Base-by-base conservation (phyloP, 2,888 invertebrate species). In the Nesidiocoris tenuis region DNA sequence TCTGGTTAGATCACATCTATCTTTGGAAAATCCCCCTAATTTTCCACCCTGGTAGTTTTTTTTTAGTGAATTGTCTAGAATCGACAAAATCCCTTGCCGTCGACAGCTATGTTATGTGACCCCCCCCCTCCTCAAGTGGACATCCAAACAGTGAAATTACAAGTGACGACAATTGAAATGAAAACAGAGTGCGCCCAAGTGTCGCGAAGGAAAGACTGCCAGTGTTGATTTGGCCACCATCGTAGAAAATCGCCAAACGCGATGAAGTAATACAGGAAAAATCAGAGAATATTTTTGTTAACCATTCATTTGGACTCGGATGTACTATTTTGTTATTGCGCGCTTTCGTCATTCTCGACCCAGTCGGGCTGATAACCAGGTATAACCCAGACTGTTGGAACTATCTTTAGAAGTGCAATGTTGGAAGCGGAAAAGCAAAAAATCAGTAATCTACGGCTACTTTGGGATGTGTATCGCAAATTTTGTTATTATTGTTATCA, bases 241-340 rank as follows among this genome's bases (percentile, higher is more conserved):
- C 12, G 5, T 12, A 39, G 5, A 39, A 7, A 39, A 39, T 39
- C 12, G 12, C 5, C 39, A 12, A 70, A n/a, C n/a, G n/a, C n/a
- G n/a, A n/a, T n/a, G n/a, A n/a, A n/a, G n/a, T n/a, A n/a, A 67
- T 18, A 65, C 21, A 23, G 18, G 23, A 64, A 66, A 19, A 66
- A 57, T 59, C 70, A 70, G 70, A 70, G 70, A 70, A 70, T 70
- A 70, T 70, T 70, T 70, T 70, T 70, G 70, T 70, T 70, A 70
- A 66, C 5, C 22, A 59, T 70, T 70, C 18, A 70, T 70, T 70
- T 59, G 57, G 59, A 59, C 59, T 24, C 70, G 59, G 70, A 70
- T 70, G 70, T 70, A 70, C 56, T 70, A 70, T 70, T 70, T 70
- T 70, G 70, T 70, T 70, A 70, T 39, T 39, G 39, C 39, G 39